Conservation (phyloP, 2,113 vertebrate species). For the Plestiodon gilberti region DNA sequence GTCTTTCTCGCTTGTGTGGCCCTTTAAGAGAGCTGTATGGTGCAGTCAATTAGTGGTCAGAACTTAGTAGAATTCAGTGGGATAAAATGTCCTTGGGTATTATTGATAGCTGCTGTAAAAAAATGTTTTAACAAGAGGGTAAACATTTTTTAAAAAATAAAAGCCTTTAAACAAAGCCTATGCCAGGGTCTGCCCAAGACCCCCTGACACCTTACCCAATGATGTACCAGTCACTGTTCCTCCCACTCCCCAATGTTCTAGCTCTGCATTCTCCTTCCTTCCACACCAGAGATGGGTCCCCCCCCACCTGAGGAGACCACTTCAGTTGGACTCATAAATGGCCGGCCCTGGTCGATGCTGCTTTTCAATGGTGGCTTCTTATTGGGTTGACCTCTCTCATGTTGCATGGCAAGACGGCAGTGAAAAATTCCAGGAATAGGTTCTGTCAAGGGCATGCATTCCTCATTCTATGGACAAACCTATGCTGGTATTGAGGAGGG, state of each 20-base stretch:
- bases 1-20: background rate
- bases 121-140: background rate
- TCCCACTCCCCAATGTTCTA: no score
- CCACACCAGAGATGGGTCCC: no score
- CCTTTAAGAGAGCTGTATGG: slow-evolving; percentile 13
- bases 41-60: slow-evolving; percentile 3
- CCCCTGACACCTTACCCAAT: no score
- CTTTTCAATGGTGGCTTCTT: background rate
- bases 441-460: no score
- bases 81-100: background rate
- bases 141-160: background rate
- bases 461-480: no score
- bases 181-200: no score
- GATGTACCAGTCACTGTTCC: no score
- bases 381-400: background rate
- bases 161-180: background rate
- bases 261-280: no score
- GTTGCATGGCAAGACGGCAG: background rate
- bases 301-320: no score
- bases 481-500: no score
- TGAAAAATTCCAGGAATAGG: no score
- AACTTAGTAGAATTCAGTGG: background rate
- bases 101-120: background rate
- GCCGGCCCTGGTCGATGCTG: background rate
- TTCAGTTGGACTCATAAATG: no score